Evolutionary conservation across 2,888 invertebrate species (phyloP).

Genomic region (Frankliniella fusca): DNA sequence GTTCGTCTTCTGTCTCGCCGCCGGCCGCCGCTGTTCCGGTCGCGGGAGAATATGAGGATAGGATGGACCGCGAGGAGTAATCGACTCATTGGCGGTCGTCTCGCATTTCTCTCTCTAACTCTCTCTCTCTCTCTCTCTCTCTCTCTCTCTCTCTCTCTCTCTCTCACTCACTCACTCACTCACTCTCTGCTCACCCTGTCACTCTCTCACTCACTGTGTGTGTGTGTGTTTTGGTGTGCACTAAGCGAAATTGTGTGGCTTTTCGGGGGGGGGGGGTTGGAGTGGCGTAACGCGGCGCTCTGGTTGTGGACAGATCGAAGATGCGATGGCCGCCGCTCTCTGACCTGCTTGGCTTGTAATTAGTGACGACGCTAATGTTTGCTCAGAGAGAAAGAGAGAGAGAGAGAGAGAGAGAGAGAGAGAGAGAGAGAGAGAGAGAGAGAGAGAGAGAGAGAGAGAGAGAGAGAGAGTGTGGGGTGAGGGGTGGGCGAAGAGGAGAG

Average conservation of each 20-base stretch:
- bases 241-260: too few relatives aligned
- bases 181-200: too few relatives aligned
- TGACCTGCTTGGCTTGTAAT: not conserved
- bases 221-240: too few relatives aligned
- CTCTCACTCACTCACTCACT: not conserved
- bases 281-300: too few relatives aligned
- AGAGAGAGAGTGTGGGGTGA: not conserved
- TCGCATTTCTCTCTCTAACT: not conserved
- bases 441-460: not conserved
- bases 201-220: not conserved
- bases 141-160: not conserved
- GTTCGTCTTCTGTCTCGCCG: too few relatives aligned
- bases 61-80: too few relatives aligned
- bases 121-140: not conserved
- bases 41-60: too few relatives aligned
- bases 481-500: not conserved
- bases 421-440: not conserved
- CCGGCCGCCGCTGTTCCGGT: too few relatives aligned
- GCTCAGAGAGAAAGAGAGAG: not conserved
- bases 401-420: slow-evolving; percentile 1
- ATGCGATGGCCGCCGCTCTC: not conserved
- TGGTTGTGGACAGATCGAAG: too few relatives aligned
- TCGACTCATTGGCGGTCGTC: too few relatives aligned
- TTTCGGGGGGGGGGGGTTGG: too few relatives aligned
- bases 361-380: not conserved